phyloP scores from a whole-genome alignment of 2,113 vertebrate genomes.

The Ictalurus furcatus region DNA sequence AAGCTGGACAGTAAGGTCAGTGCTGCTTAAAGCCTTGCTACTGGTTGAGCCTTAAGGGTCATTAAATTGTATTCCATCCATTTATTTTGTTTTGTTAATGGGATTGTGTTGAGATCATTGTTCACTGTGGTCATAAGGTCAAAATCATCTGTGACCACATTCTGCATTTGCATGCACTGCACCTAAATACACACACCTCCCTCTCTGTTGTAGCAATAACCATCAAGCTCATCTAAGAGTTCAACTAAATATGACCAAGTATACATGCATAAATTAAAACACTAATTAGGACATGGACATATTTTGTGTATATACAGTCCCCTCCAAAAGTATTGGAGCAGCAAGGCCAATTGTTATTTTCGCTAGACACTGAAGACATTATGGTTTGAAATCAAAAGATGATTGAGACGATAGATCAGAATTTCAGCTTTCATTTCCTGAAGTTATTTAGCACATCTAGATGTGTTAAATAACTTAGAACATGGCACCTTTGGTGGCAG shows the following conservation, averaged over 20 bases:
- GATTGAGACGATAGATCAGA: too few species aligned
- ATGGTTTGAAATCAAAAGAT: too few species aligned
- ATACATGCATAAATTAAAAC: not conserved
- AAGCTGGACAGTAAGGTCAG: slow-evolving; percentile 98
- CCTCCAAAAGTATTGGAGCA: too few species aligned
- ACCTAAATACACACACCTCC: not conserved
- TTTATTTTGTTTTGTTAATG: not conserved
- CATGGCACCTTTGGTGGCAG: too few species aligned
- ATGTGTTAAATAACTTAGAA: too few species aligned
- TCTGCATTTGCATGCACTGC: not conserved
- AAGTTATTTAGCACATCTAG: too few species aligned
- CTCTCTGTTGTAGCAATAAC: not conserved
- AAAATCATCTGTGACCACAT: not conserved
- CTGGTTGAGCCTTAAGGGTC: not conserved
- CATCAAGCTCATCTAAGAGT: not conserved
- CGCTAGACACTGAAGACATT: too few species aligned
- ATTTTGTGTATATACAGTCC: not conserved
- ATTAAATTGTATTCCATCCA: not conserved
- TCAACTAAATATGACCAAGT: not conserved
- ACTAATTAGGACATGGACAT: not conserved
- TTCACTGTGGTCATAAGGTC: not conserved
- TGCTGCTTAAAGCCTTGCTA: not conserved
- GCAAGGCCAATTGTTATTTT: too few species aligned
- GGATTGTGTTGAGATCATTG: not conserved
- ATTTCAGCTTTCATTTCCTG: too few species aligned